phyloP scores from a whole-genome alignment of 2,888 invertebrate genomes.

The Anoncus sp. region DNA sequence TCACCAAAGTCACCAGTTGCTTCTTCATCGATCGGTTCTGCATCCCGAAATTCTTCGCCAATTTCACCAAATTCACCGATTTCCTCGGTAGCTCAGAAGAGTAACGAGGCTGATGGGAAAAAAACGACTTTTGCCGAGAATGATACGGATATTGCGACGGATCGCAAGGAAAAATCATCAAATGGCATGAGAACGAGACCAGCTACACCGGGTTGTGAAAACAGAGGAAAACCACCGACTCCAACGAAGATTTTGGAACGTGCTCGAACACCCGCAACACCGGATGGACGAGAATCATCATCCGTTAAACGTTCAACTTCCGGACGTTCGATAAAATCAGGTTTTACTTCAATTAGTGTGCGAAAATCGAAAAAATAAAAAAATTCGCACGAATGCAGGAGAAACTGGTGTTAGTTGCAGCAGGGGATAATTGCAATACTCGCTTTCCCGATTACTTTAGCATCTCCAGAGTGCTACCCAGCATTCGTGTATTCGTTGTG shows the following conservation, averaged over 20 bases:
- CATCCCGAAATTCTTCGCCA: too few relatives aligned
- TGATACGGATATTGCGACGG: slow-evolving; percentile 18
- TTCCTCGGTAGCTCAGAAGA: not conserved
- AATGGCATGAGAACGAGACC: slow-evolving; percentile 49
- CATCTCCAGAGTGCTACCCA: too few relatives aligned
- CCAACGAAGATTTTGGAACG: slow-evolving; percentile 43
- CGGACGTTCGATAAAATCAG: slow-evolving; percentile 66
- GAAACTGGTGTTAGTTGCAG: too few relatives aligned
- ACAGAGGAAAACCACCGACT: slow-evolving; percentile 43
- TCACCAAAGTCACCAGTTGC: slow-evolving; percentile 69
- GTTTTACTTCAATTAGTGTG: slow-evolving; percentile 53
- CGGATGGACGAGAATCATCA: slow-evolving; percentile 52
- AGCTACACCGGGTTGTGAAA: slow-evolving; percentile 36
- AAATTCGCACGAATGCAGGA: too few relatives aligned
- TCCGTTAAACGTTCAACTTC: slow-evolving; percentile 61
- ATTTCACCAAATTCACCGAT: slow-evolving; percentile 61
- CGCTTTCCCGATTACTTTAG: too few relatives aligned
- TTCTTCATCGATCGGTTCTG: slow-evolving; percentile 55
- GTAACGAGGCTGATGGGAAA: slow-evolving; percentile 54
- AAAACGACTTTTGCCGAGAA: slow-evolving; percentile 61
- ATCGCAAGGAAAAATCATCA: not conserved
- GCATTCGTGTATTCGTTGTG: too few relatives aligned
- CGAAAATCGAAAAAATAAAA: slow-evolving; percentile 14
- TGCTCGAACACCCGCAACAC: slow-evolving; percentile 45
- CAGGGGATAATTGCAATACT: too few relatives aligned